Evolutionary conservation across 2,797 vertebrate species (phyloP), one percentile per base, ranked within the genome.

Genomic region (Xenentodon cancila): DNA sequence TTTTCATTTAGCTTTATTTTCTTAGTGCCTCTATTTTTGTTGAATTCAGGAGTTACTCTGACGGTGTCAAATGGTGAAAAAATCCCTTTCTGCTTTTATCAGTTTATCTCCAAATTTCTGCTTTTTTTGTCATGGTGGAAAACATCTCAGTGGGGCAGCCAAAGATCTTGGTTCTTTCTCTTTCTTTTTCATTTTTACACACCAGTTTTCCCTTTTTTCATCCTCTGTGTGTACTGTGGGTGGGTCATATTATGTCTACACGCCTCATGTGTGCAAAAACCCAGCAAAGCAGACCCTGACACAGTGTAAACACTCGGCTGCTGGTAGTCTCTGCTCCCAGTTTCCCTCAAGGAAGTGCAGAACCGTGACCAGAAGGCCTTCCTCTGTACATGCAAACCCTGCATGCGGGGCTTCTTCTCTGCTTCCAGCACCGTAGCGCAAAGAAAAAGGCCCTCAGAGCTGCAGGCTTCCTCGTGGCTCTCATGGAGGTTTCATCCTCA

Each of bases 391-490:
- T 1, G n/a, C 54, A 13, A 30, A 13, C 60, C 15, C 62, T 5
- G 12, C 1, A 1, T 21, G 46, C 66, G 44, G 8, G 32, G 65
- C 53, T 57, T 17, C 66, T 57, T 66, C 83, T 71, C 73, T 56
- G 47, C 56, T 66, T 53, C 34, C 32, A 59, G 71, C 51, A 45
- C 59, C 7, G 22, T 9, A 52, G 55, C 52, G 71, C 53, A 83
- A 56, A 85, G 84, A 90, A 89, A 89, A 25, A 87, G 77, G 46
- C 53, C 75, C 75, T 86, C 73, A 86, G 77, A 88, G 79, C 75
- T 81, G 20, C 42, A 42, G 68, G 62, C 45, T 76, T 75, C 68
- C 45, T 52, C 66, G 60, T 59, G 15, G 70, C 76, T 80, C 87
- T 85, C 80, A 81, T 88, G 83, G 74, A 79, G 74, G 80, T 79